These are phyloP conservation scores for Otus sunia DNA, from an alignment of 2,113 vertebrate species.

Conservation along the genomic window DNA sequence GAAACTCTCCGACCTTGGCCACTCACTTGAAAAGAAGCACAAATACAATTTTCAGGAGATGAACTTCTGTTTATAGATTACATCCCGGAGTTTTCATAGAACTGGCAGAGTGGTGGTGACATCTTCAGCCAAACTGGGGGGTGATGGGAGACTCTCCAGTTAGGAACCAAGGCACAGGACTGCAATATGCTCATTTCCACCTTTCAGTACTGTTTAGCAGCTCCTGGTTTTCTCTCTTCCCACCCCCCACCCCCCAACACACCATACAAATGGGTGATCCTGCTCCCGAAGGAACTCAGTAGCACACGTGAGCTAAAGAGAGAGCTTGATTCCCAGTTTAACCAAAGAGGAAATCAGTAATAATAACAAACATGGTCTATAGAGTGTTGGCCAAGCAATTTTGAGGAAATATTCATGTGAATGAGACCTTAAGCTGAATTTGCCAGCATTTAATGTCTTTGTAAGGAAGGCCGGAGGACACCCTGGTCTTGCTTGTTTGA, in stretches of 20 bases:
- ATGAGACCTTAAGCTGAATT: background rate
- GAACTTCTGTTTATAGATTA: background rate
- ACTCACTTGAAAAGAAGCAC: background rate
- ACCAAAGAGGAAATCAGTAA: rapidly evolving
- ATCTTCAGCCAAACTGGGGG: background rate
- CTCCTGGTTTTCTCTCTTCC: background rate
- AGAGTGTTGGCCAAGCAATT: rapidly evolving
- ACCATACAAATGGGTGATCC: background rate
- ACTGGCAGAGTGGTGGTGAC: background rate
- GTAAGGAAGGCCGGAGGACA: background rate
- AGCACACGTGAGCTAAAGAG: rapidly evolving
- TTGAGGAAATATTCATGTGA: background rate
- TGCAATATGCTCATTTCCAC: rapidly evolving
- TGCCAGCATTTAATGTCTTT: background rate
- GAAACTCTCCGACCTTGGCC: background rate
- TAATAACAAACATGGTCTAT: rapidly evolving
- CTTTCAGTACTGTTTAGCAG: background rate
- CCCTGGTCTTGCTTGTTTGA: rapidly evolving
- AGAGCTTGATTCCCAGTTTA: background rate
- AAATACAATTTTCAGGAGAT: background rate
- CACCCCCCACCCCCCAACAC: background rate
- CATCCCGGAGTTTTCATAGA: background rate
- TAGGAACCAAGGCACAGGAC: background rate
- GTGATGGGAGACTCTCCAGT: background rate
- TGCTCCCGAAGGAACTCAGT: background rate